A percentile compares a stretch with the other conserved stretches of the same genome.
These are phyloP conservation scores for Melanotaenia trifasciata DNA, from an alignment of 2,797 vertebrate species.

Conservation along the genomic window DNA sequence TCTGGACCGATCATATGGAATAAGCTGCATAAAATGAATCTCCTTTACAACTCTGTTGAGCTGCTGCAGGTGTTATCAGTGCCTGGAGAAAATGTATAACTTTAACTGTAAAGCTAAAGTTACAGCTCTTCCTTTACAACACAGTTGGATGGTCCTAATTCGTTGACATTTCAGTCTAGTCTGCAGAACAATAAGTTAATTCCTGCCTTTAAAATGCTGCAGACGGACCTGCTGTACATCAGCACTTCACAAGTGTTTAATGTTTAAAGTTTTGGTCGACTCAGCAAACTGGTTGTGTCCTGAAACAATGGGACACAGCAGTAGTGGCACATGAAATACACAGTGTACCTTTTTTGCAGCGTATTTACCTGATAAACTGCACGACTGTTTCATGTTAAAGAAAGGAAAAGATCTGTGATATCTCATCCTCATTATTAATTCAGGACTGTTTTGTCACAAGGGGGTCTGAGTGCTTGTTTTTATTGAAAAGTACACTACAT, in stretches of 20 bases:
- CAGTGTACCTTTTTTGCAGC: neutral
- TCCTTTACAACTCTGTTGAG: neutral
- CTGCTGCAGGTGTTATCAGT: neutral
- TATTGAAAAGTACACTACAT: neutral
- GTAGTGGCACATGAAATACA: neutral
- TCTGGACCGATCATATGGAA: constrained; percentile 76
- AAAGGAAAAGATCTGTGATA: neutral
- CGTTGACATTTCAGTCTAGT: neutral
- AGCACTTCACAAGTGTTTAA: neutral
- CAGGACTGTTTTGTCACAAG: neutral
- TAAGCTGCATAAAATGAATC: constrained; percentile 15
- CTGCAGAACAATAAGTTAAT: neutral
- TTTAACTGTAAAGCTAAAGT: neutral
- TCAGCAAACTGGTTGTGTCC: neutral
- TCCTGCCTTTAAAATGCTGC: neutral
- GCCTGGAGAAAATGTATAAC: neutral
- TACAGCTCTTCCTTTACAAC: neutral
- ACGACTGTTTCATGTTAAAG: neutral
- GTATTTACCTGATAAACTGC: neutral
- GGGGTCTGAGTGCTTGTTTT: neutral
- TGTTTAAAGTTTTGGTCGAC: neutral
- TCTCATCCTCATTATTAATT: neutral
- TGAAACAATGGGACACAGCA: neutral
- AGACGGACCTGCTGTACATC: too few relatives aligned
- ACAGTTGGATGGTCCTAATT: neutral